Evolutionary conservation across 2,797 vertebrate genomes (phyloP), one percentile per base, ranked within the genome.

Genomic region (Salarias fasciatus): DNA sequence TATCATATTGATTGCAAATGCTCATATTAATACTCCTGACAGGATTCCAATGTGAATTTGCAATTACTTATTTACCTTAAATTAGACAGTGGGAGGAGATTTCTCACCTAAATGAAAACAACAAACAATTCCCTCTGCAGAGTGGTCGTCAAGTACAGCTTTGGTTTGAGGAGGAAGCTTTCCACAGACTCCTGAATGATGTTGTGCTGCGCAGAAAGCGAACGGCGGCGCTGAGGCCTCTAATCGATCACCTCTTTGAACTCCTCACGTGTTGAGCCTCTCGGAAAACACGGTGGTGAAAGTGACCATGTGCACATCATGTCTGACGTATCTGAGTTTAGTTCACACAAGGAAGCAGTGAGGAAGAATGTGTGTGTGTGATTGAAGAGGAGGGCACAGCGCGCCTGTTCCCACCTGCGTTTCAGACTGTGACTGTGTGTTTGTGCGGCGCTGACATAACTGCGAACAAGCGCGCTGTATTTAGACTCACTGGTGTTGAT

Each of bases 401-500:
- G 57, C 53, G 62, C 10, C 18, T 28, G 45, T 82, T 82, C 48
- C 33, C 73, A 69, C 47, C 53, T 74, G 33, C 10, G 18, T 74
- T 5, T 59, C 44, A 61, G 6, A 24, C 13, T 67, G 57, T 43
- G 61, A 60, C 13, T 9, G 53, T 30, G 41, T 63, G 38, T 24
- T 52, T 2, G 30, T 24, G 44, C 76, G 69, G 40, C 14, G 30
- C 45, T 79, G 63, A 84, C 60, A 52, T 33, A 63, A 50, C 62
- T 69, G 77, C 43, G 47, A 75, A 69, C 10, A 59, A n/a, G 47
- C 1, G 36, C 2, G 10, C 52, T 11, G 9, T 43, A 57, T 73
- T 85, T 71, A 67, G 61, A 95, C 96, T 96, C 91, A 98, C 96
- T 98, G 83, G 97, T 98, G 91, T 95, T 98, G 90, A 99, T 99